phyloP scores from a whole-genome alignment of 2,113 vertebrate genomes.

The Erythrocercus mccallii region DNA sequence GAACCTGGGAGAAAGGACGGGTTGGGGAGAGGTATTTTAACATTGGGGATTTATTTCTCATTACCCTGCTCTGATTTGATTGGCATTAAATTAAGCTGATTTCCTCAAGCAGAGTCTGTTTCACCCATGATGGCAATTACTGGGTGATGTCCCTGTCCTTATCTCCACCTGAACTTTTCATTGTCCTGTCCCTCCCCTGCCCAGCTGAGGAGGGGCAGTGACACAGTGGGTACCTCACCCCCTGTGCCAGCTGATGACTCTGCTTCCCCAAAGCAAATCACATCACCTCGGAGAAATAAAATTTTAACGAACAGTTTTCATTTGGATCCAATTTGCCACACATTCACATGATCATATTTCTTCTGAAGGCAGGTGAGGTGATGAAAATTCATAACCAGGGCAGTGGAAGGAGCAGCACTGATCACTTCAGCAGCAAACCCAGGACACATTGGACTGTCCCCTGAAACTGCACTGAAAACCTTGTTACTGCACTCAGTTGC shows the following conservation, averaged over 20 bases:
- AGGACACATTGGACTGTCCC: not conserved
- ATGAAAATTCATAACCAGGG: not conserved
- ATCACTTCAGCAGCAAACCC: not conserved
- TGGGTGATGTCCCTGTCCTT: not conserved
- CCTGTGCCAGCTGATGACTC: not conserved
- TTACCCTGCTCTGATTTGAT: not conserved
- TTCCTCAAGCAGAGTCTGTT: not conserved
- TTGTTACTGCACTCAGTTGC: not conserved
- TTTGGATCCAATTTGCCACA: not conserved
- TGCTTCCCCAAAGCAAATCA: not conserved
- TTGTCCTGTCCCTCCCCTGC: not conserved
- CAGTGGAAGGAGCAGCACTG: not conserved
- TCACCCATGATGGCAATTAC: rapidly evolving
- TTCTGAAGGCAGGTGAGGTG: not conserved
- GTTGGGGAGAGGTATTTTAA: not conserved
- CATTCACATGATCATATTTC: rapidly evolving
- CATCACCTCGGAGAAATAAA: not conserved
- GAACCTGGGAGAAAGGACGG: not conserved
- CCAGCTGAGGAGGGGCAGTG: not conserved
- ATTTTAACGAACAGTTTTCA: not conserved
- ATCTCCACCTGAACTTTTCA: rapidly evolving
- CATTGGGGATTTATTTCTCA: not conserved
- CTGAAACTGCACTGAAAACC: not conserved
- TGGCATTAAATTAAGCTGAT: not conserved
- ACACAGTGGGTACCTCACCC: not conserved